Evolutionary conservation across 1,140 invertebrate genomes (phyloP), one percentile per base, ranked within the genome.

Genomic region (Pseudomyrmex gracilis): DNA sequence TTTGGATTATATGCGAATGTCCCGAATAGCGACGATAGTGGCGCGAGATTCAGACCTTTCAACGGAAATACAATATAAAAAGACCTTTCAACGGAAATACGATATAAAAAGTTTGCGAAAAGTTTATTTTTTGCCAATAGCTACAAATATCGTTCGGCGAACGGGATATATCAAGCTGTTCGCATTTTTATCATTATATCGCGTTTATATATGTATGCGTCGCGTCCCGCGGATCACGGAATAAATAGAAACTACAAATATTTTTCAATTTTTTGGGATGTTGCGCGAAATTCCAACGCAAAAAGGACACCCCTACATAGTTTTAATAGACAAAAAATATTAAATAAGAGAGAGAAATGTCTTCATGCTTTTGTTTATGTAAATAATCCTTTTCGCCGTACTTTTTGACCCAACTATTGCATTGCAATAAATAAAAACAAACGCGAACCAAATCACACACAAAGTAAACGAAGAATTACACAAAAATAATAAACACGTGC

Each of bases 1-100:
- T 80, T 71, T 13, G 53, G 55, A 71, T 80, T 80, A 80, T 34
- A 34, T 80, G 76, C 53, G 66, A 17, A 49, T 71, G 34, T 58
- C 51, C 64, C n/a, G 43, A 12, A n/a, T 68, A 13, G 76, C 53
- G 43, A 13, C 53, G 53, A 24, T 34, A 34, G 57, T 70, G 58
- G 57, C 13, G 24, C 60, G 2, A 2, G 8, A 51, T 67, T 66
- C 47, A 43, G 1, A 47, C 66, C 60, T 70, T 80, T 70, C 76
- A 58, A 0, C n/a, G 55, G 60, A 47, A 80, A 71, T 70, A 34
- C 55, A n/a, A 60, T 70, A 49, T 15, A 60, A 70, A 68, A 20
- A 13, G 43, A n/a, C n/a, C n/a, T n/a, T n/a, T n/a, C n/a, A n/a
- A n/a, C 12, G 45, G 60, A 47, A 80, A 71, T 70, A 34, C 55